Evolutionary conservation across 2,888 invertebrate genomes (phyloP).

Genomic region (Athripsodes cinereus): DNA sequence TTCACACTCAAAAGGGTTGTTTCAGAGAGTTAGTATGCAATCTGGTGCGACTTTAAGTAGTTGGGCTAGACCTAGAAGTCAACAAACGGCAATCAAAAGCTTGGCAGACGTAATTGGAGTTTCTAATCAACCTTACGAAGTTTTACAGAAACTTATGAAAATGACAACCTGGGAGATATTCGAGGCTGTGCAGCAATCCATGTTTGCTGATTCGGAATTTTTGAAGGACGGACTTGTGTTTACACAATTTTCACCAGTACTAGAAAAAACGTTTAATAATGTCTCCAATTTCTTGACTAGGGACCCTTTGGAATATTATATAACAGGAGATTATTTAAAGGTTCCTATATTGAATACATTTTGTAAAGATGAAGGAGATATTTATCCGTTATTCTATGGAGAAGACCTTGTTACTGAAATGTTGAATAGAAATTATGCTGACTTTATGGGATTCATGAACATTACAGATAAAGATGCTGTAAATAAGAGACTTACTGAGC

Average conservation of each 20-base stretch:
- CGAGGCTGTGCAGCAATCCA: neutral
- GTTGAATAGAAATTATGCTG: conserved; percentile 4
- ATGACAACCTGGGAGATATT: neutral
- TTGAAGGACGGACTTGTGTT: neutral
- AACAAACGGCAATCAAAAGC: conserved; percentile 28
- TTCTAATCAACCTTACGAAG: neutral
- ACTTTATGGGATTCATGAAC: conserved; percentile 4
- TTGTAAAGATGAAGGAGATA: conserved; percentile 50
- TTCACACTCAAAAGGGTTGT: conserved; percentile 18
- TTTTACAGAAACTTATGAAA: neutral
- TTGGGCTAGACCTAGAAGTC: conserved; percentile 29
- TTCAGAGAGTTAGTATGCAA: conserved; percentile 20
- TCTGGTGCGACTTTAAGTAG: conserved; percentile 19
- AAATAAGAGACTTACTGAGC: conserved; percentile 34
- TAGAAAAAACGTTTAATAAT: conserved; percentile 16
- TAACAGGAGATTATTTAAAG: conserved; percentile 36
- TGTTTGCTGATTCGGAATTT: neutral
- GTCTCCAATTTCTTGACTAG: conserved; percentile 25
- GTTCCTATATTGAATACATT: conserved; percentile 50
- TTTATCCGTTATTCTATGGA: conserved; percentile 24
- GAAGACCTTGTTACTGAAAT: neutral
- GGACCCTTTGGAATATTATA: conserved; percentile 44
- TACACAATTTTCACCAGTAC: conserved; percentile 30
- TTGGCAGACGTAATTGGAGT: neutral
- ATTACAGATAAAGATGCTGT: conserved; percentile 33